Conservation (phyloP, 2,113 vertebrate genomes). For the Python bivittatus region DNA sequence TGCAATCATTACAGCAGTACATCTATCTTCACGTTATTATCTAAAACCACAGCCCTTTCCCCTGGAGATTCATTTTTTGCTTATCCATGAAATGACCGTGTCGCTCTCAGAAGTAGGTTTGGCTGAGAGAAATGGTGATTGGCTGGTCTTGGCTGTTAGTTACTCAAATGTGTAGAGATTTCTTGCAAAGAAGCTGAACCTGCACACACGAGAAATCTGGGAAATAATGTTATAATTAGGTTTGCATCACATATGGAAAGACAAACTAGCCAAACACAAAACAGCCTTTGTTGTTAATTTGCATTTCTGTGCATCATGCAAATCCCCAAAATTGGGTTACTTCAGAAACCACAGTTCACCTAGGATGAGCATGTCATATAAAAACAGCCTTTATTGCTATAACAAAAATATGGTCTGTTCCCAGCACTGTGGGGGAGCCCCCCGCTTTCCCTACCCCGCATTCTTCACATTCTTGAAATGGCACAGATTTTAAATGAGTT, state of each 20-base stretch:
- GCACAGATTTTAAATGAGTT: too few relatives aligned
- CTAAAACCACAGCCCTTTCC: neutral
- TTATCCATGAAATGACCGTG: neutral
- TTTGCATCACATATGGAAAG: neutral
- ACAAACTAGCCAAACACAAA: neutral
- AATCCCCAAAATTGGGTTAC: neutral
- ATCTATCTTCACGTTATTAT: neutral
- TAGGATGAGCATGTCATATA: neutral
- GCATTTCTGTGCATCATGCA: neutral
- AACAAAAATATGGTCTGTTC: neutral
- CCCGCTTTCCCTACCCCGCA: too few relatives aligned
- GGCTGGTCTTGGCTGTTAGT: neutral
- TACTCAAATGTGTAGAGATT: neutral
- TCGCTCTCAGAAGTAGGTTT: neutral
- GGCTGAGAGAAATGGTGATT: neutral
- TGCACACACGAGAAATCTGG: neutral
- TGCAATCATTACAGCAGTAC: neutral
- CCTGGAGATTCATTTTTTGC: neutral
- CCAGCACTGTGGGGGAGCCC: too few relatives aligned
- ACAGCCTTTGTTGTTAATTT: neutral
- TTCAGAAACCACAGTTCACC: neutral
- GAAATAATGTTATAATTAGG: neutral
- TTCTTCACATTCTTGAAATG: too few relatives aligned
- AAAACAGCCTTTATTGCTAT: neutral
- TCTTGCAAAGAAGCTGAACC: neutral